Evolutionary conservation across 2,113 vertebrate species (phyloP).

Genomic region (Lamprologus speciosus): DNA sequence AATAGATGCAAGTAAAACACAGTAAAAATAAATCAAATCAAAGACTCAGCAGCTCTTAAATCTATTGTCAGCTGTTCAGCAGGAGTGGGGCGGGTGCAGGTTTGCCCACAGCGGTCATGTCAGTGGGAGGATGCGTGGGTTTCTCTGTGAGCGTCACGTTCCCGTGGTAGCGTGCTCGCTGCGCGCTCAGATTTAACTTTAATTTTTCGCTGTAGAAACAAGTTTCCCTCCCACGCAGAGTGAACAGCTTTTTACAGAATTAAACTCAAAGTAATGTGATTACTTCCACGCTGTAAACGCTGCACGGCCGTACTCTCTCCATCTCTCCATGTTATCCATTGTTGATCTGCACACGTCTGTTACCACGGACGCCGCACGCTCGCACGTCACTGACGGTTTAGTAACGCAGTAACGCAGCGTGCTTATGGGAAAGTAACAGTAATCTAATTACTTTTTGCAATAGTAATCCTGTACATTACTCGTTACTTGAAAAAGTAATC

Average conservation of each 20-base stretch:
- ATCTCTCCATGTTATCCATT: fast-evolving
- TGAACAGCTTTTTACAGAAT: neutral
- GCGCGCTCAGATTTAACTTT: neutral
- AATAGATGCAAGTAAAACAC: neutral
- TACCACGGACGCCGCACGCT: neutral
- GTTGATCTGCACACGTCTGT: neutral
- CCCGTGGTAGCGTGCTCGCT: fast-evolving
- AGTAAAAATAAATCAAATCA: neutral
- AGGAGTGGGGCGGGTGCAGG: neutral
- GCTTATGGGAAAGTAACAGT: neutral
- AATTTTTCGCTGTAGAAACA: fast-evolving
- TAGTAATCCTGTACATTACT: neutral
- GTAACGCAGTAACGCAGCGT: fast-evolving
- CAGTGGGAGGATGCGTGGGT: neutral
- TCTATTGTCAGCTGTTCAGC: neutral
- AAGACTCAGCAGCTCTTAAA: neutral
- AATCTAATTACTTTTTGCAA: neutral
- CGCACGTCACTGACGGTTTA: neutral
- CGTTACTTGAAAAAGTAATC: neutral
- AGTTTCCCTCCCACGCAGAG: neutral
- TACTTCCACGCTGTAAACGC: neutral
- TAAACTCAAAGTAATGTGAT: neutral
- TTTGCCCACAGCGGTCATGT: neutral
- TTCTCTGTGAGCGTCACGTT: neutral
- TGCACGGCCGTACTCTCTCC: neutral